Evolutionary conservation across 2,113 vertebrate genomes (phyloP).

Genomic region (Oceanodroma tethys): DNA sequence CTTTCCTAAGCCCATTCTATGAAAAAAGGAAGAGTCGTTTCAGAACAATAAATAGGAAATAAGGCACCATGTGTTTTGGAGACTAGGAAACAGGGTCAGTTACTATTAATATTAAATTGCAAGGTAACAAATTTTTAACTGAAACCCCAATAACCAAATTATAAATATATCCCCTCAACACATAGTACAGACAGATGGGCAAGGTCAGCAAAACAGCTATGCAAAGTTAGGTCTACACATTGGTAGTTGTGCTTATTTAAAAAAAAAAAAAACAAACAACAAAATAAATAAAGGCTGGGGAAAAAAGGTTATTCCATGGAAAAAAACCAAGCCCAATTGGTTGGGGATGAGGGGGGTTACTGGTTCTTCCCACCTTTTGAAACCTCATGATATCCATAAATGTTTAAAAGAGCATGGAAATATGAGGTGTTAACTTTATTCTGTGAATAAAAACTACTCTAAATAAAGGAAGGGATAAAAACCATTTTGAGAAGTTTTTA

Average conservation of each 20-base stretch:
- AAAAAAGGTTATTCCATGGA: neutral
- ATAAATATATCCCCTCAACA: neutral
- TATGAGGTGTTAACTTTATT: neutral
- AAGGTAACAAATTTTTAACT: neutral
- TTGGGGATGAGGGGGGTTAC: neutral
- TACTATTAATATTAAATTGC: neutral
- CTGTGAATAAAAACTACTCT: neutral
- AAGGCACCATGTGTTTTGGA: neutral
- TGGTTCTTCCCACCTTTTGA: neutral
- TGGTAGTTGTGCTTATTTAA: neutral
- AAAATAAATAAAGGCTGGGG: neutral
- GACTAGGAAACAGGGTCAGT: neutral
- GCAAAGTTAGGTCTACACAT: neutral
- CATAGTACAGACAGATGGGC: neutral
- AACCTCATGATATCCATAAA: neutral
- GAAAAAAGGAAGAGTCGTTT: neutral
- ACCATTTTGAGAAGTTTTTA: neutral
- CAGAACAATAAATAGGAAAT: conserved; percentile 7
- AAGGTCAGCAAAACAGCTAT: neutral
- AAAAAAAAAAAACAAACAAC: neutral
- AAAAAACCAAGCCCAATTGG: neutral
- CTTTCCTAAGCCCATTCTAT: neutral
- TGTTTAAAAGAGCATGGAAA: neutral
- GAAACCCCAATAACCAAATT: neutral
- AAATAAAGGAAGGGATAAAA: neutral